Evolutionary conservation across 2,113 vertebrate species (phyloP), one percentile per base, ranked within the genome.

Genomic region (Empidonax alnorum): DNA sequence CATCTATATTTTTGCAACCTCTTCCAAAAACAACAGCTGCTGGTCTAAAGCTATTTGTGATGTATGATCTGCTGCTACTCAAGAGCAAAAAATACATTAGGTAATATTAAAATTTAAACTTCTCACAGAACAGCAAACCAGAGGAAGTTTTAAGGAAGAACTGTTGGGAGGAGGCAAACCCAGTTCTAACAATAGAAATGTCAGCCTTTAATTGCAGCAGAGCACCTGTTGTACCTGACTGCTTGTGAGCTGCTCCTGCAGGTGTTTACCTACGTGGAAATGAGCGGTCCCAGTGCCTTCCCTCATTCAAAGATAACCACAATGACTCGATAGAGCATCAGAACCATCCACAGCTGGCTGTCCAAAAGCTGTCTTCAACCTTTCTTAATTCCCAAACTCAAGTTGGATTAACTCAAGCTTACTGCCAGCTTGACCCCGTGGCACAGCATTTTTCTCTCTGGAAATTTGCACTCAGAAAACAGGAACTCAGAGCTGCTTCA

Each of bases 341-440:
- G 44, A 87, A 59, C 47, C n/a, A 55, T 5, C 42, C 25, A 74
- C 46, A 81, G 4, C n/a, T 63, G 47, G 8, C 37, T 63, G 17
- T 35, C 61, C 27, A 66, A 78, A 89, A 63, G n/a, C 37, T 77
- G 42, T 33, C 39, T 74, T 69, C 80, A 74, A 16, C 37, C 37
- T 12, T 66, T 58, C 27, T 22, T 62, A 16, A 63, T 19, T 82
- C 49, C 49, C 31, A 72, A 61, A 49, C 41, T 76, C 33, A 9
- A 49, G 25, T 49, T 63, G 39, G 39, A 72, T 85, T 58, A 71
- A 90, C n/a, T 84, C 13, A 5, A 12, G 66, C 61, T 50, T 30
- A 17, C 37, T 31, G 28, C 15, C 0, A 0, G 12, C 10, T 7
- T 87, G 82, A 58, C 14, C 37, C 9, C 0, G 15, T 15, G 13